Conservation (phyloP, 2,113 vertebrate species). For the Lophius piscatorius region DNA sequence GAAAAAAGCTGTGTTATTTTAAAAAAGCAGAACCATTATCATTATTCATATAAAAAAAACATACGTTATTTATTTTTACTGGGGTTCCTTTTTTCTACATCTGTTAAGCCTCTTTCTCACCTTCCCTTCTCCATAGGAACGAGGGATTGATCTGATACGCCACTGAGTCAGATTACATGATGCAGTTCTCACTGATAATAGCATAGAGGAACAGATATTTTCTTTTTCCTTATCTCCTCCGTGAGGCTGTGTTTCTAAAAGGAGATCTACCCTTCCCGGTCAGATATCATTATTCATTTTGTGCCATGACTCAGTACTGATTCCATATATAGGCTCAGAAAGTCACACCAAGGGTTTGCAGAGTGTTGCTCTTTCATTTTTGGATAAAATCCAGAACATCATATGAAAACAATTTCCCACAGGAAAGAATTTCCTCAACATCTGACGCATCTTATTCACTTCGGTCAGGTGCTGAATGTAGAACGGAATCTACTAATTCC, state of each 20-base stretch:
- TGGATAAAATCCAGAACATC: constrained; percentile 18
- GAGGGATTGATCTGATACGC: constrained; percentile 75
- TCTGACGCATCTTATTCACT: constrained; percentile 54
- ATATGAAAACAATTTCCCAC: constrained; percentile 23
- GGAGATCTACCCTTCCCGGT: constrained; percentile 62
- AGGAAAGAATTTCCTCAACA: constrained; percentile 3
- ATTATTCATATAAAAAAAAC: too few species aligned
- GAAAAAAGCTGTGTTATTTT: too few species aligned
- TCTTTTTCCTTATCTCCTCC: constrained; percentile 74
- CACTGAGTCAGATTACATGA: constrained; percentile 74
- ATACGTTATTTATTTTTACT: too few species aligned
- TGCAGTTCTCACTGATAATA: constrained; percentile 77
- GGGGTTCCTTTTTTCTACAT: constrained; percentile 11
- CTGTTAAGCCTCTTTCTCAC: constrained; percentile 5
- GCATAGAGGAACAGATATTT: constrained; percentile 71
- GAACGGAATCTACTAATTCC: constrained; percentile 68
- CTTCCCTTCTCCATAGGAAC: constrained; percentile 33
- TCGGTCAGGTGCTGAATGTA: constrained; percentile 74
- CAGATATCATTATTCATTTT: constrained; percentile 77
- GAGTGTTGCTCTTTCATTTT: constrained; percentile 11
- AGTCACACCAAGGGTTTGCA: constrained; percentile 42
- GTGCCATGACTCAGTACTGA: constrained; percentile 61
- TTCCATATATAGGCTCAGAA: constrained; percentile 62
- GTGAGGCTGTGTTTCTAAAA: constrained; percentile 74
- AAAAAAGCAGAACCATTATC: too few species aligned